Percentiles rank a stretch among this genome's conserved stretches.
Conservation (phyloP, 2,113 vertebrate species). For the Lasiurus cinereus region DNA sequence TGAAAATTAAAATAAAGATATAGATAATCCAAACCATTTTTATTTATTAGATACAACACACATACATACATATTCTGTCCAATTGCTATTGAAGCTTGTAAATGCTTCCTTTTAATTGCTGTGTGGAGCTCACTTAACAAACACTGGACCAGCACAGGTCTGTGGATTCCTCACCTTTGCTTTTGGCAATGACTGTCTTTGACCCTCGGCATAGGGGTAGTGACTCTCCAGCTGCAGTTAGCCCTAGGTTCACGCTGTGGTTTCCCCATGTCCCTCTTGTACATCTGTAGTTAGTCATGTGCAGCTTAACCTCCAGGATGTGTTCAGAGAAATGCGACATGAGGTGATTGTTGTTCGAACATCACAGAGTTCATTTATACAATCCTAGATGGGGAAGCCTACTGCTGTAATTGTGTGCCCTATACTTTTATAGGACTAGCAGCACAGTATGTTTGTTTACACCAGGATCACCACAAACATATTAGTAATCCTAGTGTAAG, state of each 20-base stretch:
- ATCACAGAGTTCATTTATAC: not conserved
- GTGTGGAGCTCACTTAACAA: not conserved
- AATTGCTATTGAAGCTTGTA: too few relatives aligned
- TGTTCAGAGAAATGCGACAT: not conserved
- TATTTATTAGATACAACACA: not conserved
- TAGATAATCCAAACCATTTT: not conserved
- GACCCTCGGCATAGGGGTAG: not conserved
- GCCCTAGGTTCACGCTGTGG: not conserved
- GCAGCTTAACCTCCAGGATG: not conserved
- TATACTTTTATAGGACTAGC: too few relatives aligned
- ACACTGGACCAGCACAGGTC: too few relatives aligned
- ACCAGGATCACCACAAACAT: not conserved
- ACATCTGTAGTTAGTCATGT: not conserved
- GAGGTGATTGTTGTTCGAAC: too few relatives aligned
- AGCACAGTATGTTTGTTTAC: not conserved
- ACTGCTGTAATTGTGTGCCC: not conserved
- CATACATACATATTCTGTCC: too few relatives aligned
- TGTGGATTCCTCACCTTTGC: not conserved
- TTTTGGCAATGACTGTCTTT: not conserved
- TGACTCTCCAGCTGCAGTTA: too few relatives aligned
- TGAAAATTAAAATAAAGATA: not conserved
- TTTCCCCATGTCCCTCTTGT: not conserved
- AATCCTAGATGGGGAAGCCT: not conserved
- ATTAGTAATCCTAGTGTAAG: not conserved
- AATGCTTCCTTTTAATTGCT: not conserved